Base-by-base conservation (phyloP, 2,888 invertebrate genomes). In the Gastracanthus pulcherrimus region DNA sequence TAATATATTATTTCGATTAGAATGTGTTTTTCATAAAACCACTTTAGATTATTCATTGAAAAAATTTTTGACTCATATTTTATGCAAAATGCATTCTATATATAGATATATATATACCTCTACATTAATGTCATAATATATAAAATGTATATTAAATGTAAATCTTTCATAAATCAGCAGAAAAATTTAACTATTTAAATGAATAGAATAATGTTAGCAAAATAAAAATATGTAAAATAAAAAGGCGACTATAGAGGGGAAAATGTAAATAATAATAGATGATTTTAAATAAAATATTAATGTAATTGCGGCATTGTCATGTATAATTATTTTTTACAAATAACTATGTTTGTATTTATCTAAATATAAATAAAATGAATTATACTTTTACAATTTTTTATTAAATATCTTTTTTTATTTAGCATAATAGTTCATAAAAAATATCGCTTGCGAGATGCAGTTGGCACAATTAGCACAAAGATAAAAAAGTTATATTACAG, bases 401-500 rank as follows among this genome's bases (percentile, higher is more conserved):
- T 51, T 58, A 58, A 71, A 58, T 58, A 38, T 64, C n/a, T 29
- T 9, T 38, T 58, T 71, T 71, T 71, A 71, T 71, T 71, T 71
- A 58, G 71, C 71, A 62, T 34, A 62, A 71, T 71, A 58, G 41
- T 51, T 72, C 58, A 45, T 72, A 48, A 76, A 75, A 66, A 66
- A 75, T 75, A 66, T 76, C 55, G 55, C 38, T 66, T 76, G 29
- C 38, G 36, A 51, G 9, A 48, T 66, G 55, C 51, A 66, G n/a
- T 36, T 76, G 36, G 51, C 55, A 62, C 62, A 74, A 11, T 62
- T 60, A 41, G 51, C 66, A 76, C 19, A 76, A 29, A 69, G n/a
- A 70, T 70, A 77, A 60, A 76, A 69, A 77, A 77, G 26, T 60
- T 70, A 70, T 76, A 69, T 69, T 69, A 76, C 76, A 76, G 41